These are phyloP conservation scores for Acestrorhynchus altus DNA, from an alignment of 2,797 vertebrate genomes.

Conservation along the genomic window DNA sequence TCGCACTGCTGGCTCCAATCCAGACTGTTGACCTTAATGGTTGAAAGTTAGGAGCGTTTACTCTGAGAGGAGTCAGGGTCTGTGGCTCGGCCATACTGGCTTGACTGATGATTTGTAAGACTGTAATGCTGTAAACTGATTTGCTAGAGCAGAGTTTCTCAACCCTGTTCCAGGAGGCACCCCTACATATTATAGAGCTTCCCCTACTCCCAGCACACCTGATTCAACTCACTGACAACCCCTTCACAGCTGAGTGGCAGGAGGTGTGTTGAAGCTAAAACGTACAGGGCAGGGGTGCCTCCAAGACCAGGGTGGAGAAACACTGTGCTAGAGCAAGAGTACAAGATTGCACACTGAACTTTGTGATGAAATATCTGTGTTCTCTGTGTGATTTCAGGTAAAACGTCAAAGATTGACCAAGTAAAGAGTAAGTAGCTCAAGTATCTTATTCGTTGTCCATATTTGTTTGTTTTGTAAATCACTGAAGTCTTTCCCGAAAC, in stretches of 20 bases:
- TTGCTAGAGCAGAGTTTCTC: neutral
- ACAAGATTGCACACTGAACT: too few species aligned
- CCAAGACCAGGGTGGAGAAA: too few species aligned
- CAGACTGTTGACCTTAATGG: neutral
- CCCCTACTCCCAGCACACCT: too few species aligned
- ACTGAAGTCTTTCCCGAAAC: neutral
- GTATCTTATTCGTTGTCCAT: neutral
- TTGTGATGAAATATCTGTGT: neutral
- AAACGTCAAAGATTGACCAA: conserved; percentile 58
- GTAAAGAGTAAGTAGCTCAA: conserved; percentile 68
- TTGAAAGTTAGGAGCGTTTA: neutral
- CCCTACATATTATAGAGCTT: too few species aligned
- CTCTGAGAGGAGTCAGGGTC: neutral
- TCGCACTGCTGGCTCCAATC: neutral
- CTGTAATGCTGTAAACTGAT: neutral
- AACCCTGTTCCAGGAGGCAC: too few species aligned
- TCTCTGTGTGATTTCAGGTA: conserved; percentile 69
- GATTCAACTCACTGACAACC: too few species aligned
- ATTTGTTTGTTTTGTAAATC: neutral
- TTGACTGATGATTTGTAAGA: neutral
- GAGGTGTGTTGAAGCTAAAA: too few species aligned
- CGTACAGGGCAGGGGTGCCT: too few species aligned
- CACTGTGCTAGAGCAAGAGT: too few species aligned
- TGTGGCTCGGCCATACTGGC: too few species aligned
- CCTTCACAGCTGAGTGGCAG: too few species aligned